Evolutionary conservation across 1,140 invertebrate species (phyloP).

Genomic region (Aphis craccivora): DNA sequence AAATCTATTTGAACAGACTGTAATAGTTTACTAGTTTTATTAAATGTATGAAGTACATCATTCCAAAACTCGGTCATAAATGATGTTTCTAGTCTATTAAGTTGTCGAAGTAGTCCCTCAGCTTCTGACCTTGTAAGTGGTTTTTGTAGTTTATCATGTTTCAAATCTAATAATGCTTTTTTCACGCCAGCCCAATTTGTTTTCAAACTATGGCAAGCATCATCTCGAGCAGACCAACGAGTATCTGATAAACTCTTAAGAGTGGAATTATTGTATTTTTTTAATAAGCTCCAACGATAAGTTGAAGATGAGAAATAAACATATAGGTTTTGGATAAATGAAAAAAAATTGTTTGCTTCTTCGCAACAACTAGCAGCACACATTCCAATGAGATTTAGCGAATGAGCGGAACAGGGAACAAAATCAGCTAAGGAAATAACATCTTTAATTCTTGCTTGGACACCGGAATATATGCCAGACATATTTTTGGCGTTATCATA

Average conservation of each 20-base stretch:
- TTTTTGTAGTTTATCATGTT: background rate
- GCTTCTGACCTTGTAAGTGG: background rate
- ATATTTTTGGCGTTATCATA: no score
- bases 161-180: background rate
- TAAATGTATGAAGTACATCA: slow-evolving; percentile 27
- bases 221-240: background rate
- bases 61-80: slow-evolving; percentile 1
- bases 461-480: no score
- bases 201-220: background rate
- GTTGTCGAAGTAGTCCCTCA: background rate
- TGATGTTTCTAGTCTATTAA: slow-evolving; percentile 28
- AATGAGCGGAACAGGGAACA: background rate
- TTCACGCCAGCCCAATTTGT: background rate
- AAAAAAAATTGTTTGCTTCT: background rate
- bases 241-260: background rate
- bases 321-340: background rate
- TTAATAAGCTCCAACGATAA: slow-evolving; percentile 18
- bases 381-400: background rate
- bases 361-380: no score
- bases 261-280: background rate
- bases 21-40: slow-evolving; percentile 33
- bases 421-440: no score
- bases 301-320: background rate
- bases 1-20: slow-evolving; percentile 30
- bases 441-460: no score